Conservation (phyloP, 2,797 vertebrate species). For the Scomberomorus guttatus region DNA sequence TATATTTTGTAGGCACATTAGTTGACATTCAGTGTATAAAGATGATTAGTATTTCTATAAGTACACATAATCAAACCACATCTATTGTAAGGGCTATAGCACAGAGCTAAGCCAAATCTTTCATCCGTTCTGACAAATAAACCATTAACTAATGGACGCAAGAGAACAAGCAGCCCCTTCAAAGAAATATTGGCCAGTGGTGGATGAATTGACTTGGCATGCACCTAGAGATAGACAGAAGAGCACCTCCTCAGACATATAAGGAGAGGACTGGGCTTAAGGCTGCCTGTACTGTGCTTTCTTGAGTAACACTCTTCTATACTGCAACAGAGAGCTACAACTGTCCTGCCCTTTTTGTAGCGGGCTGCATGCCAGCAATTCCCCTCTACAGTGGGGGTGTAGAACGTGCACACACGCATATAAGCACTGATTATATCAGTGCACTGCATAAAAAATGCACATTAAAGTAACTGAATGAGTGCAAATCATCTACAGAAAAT, state of each 20-base stretch:
- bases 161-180: constrained; percentile 45
- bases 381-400: not conserved
- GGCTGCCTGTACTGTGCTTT: constrained; percentile 41
- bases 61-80: not conserved
- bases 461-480: constrained; percentile 5
- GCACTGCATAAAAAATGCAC: not conserved
- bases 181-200: constrained; percentile 47
- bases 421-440: constrained; percentile 13
- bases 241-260: constrained; percentile 79
- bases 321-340: constrained; percentile 45
- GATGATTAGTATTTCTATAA: not conserved
- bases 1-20: constrained; percentile 3
- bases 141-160: constrained; percentile 41
- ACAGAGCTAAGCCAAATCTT: constrained; percentile 5
- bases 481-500: not conserved
- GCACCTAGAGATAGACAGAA: constrained; percentile 51
- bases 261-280: constrained; percentile 73
- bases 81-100: not conserved
- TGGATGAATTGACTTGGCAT: constrained; percentile 69
- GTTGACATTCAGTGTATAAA: constrained; percentile 2
- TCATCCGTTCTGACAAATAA: constrained; percentile 53
- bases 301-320: constrained; percentile 52
- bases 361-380: constrained; percentile 11
- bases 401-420: not conserved
- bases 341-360: constrained; percentile 41